These are phyloP conservation scores for Montipora efflorescens DNA, from an alignment of 64 coral and sea anemone genomes.

Conservation along the genomic window DNA sequence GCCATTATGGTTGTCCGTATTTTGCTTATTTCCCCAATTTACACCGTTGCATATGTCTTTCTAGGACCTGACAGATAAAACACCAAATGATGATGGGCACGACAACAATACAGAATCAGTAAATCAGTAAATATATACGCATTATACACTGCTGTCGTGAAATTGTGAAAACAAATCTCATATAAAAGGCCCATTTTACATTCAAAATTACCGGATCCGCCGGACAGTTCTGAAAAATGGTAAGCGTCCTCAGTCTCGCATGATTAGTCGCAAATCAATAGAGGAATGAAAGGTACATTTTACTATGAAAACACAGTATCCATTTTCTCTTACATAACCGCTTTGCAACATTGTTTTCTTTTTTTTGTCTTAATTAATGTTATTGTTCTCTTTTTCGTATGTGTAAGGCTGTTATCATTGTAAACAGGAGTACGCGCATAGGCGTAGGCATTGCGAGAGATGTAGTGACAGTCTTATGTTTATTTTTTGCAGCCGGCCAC, in stretches of 20 bases:
- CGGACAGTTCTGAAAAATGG: slow-evolving; percentile 56
- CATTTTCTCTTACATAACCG: slow-evolving; percentile 48
- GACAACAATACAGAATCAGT: slow-evolving; percentile 40
- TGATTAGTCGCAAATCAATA: slow-evolving; percentile 53
- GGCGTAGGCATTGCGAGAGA: not conserved
- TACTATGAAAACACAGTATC: slow-evolving; percentile 57
- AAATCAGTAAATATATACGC: slow-evolving; percentile 61
- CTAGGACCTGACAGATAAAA: slow-evolving; percentile 7
- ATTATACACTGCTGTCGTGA: slow-evolving; percentile 39
- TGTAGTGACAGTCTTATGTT: not conserved
- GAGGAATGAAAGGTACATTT: slow-evolving; percentile 48
- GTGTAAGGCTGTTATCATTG: slow-evolving; percentile 48
- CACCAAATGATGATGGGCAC: slow-evolving; percentile 8
- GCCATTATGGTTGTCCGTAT: slow-evolving; percentile 17
- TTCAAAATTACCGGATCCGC: slow-evolving; percentile 53
- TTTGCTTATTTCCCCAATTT: slow-evolving; percentile 15
- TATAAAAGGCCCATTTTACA: slow-evolving; percentile 62
- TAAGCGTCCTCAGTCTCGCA: slow-evolving; percentile 58
- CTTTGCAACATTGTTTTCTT: slow-evolving; percentile 55
- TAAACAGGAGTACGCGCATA: slow-evolving; percentile 28
- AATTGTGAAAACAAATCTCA: slow-evolving; percentile 59
- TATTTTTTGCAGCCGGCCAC: slow-evolving; percentile 6
- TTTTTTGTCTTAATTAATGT: slow-evolving; percentile 52
- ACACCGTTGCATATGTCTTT: slow-evolving; percentile 7
- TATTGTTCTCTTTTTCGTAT: slow-evolving; percentile 56